A percentile compares a stretch with the other conserved stretches of the same genome.
phyloP scores from a whole-genome alignment of 2,888 invertebrate species.

The Spilosoma lubricipeda region DNA sequence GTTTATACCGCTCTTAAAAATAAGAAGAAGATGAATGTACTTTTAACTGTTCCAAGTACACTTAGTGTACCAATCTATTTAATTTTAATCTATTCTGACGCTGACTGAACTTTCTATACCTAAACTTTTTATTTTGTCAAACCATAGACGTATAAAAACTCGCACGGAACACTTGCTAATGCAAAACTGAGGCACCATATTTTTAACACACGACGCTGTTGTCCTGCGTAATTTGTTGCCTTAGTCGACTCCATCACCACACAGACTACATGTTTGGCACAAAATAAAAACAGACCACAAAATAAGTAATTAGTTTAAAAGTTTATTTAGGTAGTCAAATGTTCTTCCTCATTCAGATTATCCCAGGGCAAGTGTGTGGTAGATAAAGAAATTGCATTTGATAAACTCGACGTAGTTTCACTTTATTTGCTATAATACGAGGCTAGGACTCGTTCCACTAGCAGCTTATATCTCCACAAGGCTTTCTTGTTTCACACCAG shows the following conservation, averaged over 20 bases:
- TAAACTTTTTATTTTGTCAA: too few species aligned
- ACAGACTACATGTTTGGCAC: not conserved
- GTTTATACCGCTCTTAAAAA: not conserved
- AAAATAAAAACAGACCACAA: not conserved
- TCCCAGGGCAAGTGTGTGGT: constrained; percentile 63
- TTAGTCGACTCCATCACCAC: too few species aligned
- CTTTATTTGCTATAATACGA: constrained; percentile 73
- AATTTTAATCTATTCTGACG: too few species aligned
- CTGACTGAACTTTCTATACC: too few species aligned
- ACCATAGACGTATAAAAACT: too few species aligned
- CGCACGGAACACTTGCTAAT: too few species aligned
- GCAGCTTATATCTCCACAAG: constrained; percentile 70
- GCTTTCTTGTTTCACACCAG: constrained; percentile 74
- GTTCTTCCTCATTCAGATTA: constrained; percentile 40
- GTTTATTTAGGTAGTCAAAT: constrained; percentile 14
- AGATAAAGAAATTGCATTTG: constrained; percentile 81
- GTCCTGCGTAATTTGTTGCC: too few species aligned
- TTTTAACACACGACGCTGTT: too few species aligned
- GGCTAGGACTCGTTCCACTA: constrained; percentile 73
- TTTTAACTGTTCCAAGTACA: not conserved
- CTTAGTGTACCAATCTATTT: too few species aligned
- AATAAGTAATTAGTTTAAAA: constrained; percentile 3
- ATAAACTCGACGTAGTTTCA: constrained; percentile 78
- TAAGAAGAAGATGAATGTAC: not conserved
- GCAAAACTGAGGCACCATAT: too few species aligned